Evolutionary conservation across 2,113 vertebrate genomes (phyloP).

Genomic region (Shinisaurus crocodilurus): DNA sequence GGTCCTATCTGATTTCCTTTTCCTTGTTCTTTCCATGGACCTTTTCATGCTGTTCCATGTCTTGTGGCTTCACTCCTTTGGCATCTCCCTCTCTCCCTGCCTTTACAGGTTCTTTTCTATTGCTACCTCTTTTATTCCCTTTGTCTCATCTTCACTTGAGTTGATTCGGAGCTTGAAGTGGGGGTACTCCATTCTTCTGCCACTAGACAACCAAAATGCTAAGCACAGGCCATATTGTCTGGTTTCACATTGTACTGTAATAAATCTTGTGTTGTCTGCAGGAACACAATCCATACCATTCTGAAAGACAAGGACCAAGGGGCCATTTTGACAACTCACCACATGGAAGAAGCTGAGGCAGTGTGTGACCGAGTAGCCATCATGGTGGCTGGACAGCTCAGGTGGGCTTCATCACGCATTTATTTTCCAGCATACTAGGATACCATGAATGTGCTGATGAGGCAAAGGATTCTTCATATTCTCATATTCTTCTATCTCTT

Average conservation of each 20-base stretch:
- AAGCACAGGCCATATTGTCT: no score
- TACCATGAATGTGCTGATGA: neutral
- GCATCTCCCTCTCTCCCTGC: neutral
- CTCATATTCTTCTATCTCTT: no score
- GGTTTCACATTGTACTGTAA: no score
- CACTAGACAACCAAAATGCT: no score
- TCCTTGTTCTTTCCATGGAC: neutral
- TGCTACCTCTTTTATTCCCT: neutral
- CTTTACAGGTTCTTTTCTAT: neutral
- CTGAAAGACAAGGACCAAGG: constrained; percentile 82
- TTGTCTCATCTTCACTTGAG: neutral
- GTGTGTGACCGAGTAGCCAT: constrained; percentile 91
- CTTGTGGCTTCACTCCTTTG: neutral
- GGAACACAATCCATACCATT: constrained; percentile 82
- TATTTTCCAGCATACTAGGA: neutral
- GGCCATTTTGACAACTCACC: constrained; percentile 87
- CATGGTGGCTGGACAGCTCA: constrained; percentile 86
- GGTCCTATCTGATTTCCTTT: neutral
- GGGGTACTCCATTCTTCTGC: neutral
- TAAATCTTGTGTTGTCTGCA: constrained; percentile 46
- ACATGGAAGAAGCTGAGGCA: constrained; percentile 89
- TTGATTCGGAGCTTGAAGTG: neutral
- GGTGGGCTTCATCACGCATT: constrained; percentile 66
- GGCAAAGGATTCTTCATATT: neutral
- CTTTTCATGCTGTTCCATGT: neutral